Evolutionary conservation across 2,797 vertebrate genomes (phyloP).

Genomic region (Selene dorsalis): DNA sequence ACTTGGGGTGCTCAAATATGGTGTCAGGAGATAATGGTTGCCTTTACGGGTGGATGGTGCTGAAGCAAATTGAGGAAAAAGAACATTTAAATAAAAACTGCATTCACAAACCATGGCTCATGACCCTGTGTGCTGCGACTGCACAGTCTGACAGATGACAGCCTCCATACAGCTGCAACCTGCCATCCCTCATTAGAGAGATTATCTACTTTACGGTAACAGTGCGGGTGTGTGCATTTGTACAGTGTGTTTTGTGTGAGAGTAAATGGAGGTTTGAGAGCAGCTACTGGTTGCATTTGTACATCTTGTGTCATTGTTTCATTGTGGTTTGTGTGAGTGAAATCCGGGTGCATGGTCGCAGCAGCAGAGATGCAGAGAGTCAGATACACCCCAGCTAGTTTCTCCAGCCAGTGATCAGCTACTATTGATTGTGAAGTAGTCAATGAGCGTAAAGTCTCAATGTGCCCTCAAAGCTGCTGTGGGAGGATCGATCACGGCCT

Average conservation of each 20-base stretch:
- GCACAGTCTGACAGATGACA: conserved; percentile 19
- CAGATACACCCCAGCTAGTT: conserved; percentile 43
- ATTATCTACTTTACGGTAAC: conserved; percentile 40
- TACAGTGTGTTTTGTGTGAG: conserved; percentile 5
- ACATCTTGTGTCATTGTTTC: conserved; percentile 29
- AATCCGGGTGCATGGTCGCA: conserved; percentile 36
- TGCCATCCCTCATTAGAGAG: conserved; percentile 56
- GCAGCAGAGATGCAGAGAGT: conserved; percentile 31
- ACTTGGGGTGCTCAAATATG: conserved; percentile 56
- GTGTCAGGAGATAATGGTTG: conserved; percentile 52
- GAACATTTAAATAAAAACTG: conserved; percentile 25
- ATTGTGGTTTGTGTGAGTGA: conserved; percentile 43
- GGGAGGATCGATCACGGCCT: conserved; percentile 65
- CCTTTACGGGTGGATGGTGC: conserved; percentile 32
- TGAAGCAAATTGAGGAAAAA: conserved; percentile 21
- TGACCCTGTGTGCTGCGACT: background rate
- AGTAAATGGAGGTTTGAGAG: conserved; percentile 2
- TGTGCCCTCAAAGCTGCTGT: conserved; percentile 71
- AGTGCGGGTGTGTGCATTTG: conserved; percentile 20
- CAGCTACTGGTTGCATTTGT: conserved; percentile 49
- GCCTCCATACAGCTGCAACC: conserved; percentile 49
- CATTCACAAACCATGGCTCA: conserved; percentile 3
- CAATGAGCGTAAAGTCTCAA: conserved; percentile 78
- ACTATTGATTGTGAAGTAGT: conserved; percentile 77
- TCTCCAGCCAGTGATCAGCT: conserved; percentile 75